Evolutionary conservation across 2,888 invertebrate genomes (phyloP).

Genomic region (Andrena trimmerana): DNA sequence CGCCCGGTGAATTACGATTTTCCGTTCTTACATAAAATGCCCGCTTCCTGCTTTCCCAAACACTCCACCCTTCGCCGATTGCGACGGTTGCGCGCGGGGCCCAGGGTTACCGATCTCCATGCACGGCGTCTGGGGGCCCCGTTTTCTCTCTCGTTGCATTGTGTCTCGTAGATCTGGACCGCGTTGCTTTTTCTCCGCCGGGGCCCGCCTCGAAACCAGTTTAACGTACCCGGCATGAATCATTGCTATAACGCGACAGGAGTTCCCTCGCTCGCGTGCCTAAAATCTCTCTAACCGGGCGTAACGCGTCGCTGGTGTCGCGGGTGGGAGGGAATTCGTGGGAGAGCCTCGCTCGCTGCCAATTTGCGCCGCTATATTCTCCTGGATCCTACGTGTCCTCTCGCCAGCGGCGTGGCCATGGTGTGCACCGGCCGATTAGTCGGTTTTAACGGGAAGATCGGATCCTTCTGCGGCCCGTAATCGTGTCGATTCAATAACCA

Average conservation of each 20-base stretch:
- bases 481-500: constrained; percentile 79
- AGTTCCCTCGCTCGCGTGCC: constrained; percentile 49
- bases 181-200: constrained; percentile 43
- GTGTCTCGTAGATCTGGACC: constrained; percentile 65
- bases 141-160: constrained; percentile 67
- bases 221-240: constrained; percentile 74
- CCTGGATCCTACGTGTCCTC: too few relatives aligned
- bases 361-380: too few relatives aligned
- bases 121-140: constrained; percentile 20
- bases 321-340: too few relatives aligned
- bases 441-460: constrained; percentile 49
- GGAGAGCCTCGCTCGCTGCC: too few relatives aligned
- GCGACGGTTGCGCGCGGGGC: background rate
- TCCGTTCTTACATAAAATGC: constrained; percentile 38
- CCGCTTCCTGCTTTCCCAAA: constrained; percentile 46
- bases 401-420: too few relatives aligned
- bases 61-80: constrained; percentile 15
- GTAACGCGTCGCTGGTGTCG: constrained; percentile 5
- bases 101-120: constrained; percentile 40
- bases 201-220: constrained; percentile 70
- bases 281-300: constrained; percentile 44
- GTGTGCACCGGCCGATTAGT: constrained; percentile 10
- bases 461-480: constrained; percentile 67
- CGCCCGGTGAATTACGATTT: constrained; percentile 34
- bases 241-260: constrained; percentile 65